Base-by-base conservation (phyloP, 2,888 invertebrate species). In the Cepaea hortensis region DNA sequence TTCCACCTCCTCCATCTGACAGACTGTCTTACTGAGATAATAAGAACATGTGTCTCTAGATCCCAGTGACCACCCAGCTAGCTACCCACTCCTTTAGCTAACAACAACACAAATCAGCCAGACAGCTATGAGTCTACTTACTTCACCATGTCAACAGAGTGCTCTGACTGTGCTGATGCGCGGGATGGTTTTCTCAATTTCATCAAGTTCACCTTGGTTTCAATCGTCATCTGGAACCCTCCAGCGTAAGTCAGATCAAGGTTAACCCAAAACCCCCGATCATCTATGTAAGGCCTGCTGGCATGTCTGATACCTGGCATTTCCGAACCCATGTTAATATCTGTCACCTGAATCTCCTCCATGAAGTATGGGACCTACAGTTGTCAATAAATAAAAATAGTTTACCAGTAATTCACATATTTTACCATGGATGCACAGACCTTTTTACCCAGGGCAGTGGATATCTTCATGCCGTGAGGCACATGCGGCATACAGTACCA, bases 231-330 rank as follows among this genome's bases (percentile, higher is more conserved):
- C 89, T 96, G 96, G 76, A 97, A 96, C 90, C 98, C 98, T 2
- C 95, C 95, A 75, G 92, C 92, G 95, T 98, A 98, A 4, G 96
- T 96, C 87, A 98, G 94, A 92, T 97, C 97, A 20, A 98, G 95
- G 94, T 98, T 97, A 0, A 98, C 95, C 98, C 98, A 98, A 85
- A 98, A 95, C 70, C 98, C 98, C 92, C 96, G 96, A 90, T 96
- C 96, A 95, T 98, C 97, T 89, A 97, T 94, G 76, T 95, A 94
- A 0, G 98, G 97, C 85, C 91, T 90, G 77, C 92, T 91, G 23
- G 93, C 91, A 82, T 93, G 90, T 0, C 93, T 90, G 79, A 95
- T 93, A 83, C 93, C 91, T 35, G 95, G 94, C 81, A 94, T 90
- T 85, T 93, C 93, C 23, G 89, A 89, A 72, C 97, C 97, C 90